A percentile compares a stretch with the other conserved stretches of the same genome.
These are phyloP conservation scores for Scaptomyza graminum DNA, from an alignment of 1,140 invertebrate genomes.

Conservation along the genomic window DNA sequence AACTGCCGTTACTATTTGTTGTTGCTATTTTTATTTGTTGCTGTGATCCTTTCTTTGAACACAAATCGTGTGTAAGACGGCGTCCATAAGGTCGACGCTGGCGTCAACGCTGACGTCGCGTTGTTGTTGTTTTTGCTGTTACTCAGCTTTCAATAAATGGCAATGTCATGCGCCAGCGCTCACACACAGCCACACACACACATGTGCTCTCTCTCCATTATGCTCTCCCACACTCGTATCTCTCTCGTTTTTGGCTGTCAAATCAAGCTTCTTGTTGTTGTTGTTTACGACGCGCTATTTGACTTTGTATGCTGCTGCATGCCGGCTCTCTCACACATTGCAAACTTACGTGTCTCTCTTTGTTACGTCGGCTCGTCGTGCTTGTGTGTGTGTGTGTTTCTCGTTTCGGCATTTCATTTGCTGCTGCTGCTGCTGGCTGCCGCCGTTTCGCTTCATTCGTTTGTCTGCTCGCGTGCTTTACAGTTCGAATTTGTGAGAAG, in stretches of 20 bases:
- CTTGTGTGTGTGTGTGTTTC: conserved; percentile 18
- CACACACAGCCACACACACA: conserved; percentile 19
- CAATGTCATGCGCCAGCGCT: conserved; percentile 77
- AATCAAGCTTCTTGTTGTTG: conserved; percentile 45
- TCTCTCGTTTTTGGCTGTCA: conserved; percentile 16
- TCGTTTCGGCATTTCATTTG: conserved; percentile 71
- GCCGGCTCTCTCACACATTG: conserved; percentile 59
- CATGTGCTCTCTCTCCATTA: conserved; percentile 12
- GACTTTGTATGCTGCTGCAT: conserved; percentile 52
- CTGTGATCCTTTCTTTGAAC: conserved; percentile 44
- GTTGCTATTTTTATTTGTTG: conserved; percentile 33
- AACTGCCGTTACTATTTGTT: conserved; percentile 22
- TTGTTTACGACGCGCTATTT: conserved; percentile 68
- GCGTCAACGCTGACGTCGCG: conserved; percentile 5
- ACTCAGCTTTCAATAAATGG: conserved; percentile 77
- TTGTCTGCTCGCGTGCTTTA: conserved; percentile 76
- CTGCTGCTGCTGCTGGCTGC: conserved; percentile 53
- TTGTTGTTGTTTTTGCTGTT: conserved; percentile 31
- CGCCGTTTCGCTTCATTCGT: conserved; percentile 79
- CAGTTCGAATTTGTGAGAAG: conserved; percentile 56
- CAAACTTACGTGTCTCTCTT: conserved; percentile 49
- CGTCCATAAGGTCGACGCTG: conserved; percentile 30
- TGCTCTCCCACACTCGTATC: conserved; percentile 9
- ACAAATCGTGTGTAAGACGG: conserved; percentile 30
- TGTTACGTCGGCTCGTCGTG: conserved; percentile 20